A percentile compares a stretch with the other conserved stretches of the same genome.
These are phyloP conservation scores for Heteronetta atricapilla DNA, from an alignment of 2,113 vertebrate genomes.

Conservation along the genomic window DNA sequence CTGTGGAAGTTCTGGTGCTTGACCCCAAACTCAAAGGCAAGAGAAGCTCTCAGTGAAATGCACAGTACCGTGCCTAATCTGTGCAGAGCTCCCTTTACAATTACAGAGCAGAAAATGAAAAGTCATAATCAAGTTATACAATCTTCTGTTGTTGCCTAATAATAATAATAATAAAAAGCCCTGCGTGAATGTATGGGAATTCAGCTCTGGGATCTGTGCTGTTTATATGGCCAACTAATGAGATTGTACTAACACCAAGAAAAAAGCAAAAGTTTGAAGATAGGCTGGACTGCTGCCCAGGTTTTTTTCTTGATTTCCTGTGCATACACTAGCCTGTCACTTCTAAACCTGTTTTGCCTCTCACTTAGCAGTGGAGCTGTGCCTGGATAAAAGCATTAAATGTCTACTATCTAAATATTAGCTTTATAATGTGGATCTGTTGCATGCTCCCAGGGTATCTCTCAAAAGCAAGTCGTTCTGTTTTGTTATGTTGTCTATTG, in stretches of 20 bases:
- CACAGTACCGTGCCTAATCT: background rate
- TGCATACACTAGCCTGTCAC: background rate
- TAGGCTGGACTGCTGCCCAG: background rate
- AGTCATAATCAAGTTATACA: background rate
- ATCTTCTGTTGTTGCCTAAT: background rate
- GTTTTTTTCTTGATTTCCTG: background rate
- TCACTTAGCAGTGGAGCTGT: background rate
- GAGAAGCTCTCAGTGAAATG: background rate
- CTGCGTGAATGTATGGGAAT: background rate
- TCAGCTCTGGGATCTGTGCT: background rate
- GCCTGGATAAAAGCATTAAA: background rate
- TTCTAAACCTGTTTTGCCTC: constrained; percentile 18
- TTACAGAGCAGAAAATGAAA: background rate
- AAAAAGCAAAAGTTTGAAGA: background rate
- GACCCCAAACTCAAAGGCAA: background rate
- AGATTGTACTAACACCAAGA: background rate
- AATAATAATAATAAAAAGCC: background rate
- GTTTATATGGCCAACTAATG: background rate
- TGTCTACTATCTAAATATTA: background rate
- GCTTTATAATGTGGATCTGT: background rate
- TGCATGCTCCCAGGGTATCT: background rate
- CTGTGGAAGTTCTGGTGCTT: background rate
- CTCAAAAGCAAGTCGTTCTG: background rate
- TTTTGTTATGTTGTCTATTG: background rate
- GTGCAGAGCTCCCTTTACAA: background rate